A percentile compares a stretch with the other conserved stretches of the same genome.
These are phyloP conservation scores for Gephyroberyx darwinii DNA, from an alignment of 2,797 vertebrate genomes.

Conservation along the genomic window DNA sequence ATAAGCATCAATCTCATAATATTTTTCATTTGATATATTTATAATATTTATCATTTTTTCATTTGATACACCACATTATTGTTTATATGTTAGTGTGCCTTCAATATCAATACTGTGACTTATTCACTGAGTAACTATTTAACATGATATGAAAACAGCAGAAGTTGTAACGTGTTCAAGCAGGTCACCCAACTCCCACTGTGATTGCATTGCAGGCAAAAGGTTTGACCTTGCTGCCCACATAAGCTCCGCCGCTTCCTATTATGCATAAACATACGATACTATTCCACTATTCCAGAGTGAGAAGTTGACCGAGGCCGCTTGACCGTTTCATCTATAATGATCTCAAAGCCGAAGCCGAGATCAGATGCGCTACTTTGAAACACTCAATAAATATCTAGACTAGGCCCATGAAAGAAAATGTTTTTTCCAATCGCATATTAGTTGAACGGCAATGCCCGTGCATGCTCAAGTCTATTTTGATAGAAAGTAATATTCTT, in stretches of 20 bases:
- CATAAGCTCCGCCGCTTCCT: constrained; percentile 17
- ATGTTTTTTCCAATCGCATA: not conserved
- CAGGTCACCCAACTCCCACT: not conserved
- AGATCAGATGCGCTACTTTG: constrained; percentile 6
- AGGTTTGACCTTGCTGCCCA: not conserved
- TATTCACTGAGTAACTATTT: too few species aligned
- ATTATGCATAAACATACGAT: constrained; percentile 28
- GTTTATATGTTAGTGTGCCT: not conserved
- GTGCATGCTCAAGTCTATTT: constrained; percentile 13
- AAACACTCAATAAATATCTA: constrained; percentile 12
- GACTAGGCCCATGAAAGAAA: not conserved
- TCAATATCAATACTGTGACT: not conserved
- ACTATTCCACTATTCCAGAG: constrained; percentile 32
- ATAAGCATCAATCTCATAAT: too few species aligned
- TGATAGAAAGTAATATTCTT: constrained; percentile 53
- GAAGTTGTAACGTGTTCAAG: not conserved
- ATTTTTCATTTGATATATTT: not conserved
- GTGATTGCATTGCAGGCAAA: not conserved
- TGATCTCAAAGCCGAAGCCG: constrained; percentile 21
- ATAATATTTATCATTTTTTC: not conserved
- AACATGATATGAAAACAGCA: not conserved
- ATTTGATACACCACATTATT: not conserved
- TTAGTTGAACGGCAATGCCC: constrained; percentile 21
- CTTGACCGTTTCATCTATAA: constrained; percentile 21
- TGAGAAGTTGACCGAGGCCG: constrained; percentile 21